phyloP scores from a whole-genome alignment of 2,113 vertebrate species.

The Sialia sialis region DNA sequence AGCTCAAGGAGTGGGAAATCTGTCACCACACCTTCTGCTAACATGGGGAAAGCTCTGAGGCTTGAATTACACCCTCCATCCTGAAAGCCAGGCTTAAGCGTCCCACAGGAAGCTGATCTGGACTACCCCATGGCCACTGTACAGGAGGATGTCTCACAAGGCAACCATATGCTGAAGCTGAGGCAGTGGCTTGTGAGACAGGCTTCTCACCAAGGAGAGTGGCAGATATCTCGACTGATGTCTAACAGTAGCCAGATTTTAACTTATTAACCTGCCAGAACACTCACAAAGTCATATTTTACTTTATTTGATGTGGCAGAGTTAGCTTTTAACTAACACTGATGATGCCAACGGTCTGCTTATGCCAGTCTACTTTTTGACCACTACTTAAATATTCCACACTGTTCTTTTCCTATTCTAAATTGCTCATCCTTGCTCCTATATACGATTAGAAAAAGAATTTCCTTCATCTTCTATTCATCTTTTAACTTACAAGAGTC shows the following conservation, averaged over 20 bases:
- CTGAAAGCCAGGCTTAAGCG: not conserved
- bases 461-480: not conserved
- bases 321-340: not conserved
- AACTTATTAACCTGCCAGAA: not conserved
- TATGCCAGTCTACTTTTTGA: not conserved
- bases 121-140: not conserved
- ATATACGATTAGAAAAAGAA: not conserved
- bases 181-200: not conserved
- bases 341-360: not conserved
- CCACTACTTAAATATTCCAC: not conserved
- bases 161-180: not conserved
- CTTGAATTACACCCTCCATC: not conserved
- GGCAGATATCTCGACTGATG: not conserved
- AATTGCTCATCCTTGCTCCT: not conserved
- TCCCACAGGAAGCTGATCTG: not conserved
- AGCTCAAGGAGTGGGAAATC: not conserved
- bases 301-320: not conserved
- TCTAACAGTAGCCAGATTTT: not conserved
- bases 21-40: constrained; percentile 29
- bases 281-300: not conserved
- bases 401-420: not conserved
- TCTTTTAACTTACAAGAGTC: constrained; percentile 1
- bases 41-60: not conserved
- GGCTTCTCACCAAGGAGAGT: not conserved
- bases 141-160: not conserved